Evolutionary conservation across 92 coral and sea anemone genomes (phyloP).

Genomic region (Nematostella vectensis): DNA sequence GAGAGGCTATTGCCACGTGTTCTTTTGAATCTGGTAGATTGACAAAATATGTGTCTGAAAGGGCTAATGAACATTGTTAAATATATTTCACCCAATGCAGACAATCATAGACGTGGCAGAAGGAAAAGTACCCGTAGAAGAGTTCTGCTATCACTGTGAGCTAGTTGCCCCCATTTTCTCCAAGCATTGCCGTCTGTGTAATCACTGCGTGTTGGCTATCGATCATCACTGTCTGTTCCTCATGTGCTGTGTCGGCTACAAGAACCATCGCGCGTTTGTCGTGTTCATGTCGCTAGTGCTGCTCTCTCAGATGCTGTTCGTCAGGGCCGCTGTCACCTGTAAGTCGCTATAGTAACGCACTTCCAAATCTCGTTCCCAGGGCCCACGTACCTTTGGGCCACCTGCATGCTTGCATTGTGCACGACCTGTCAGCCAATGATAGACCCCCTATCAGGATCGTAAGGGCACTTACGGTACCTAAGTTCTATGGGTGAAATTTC

Average conservation of each 20-base stretch:
- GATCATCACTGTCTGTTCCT: constrained; percentile 96
- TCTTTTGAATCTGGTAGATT: no score
- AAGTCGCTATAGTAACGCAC: constrained; percentile 24
- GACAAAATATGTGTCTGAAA: no score
- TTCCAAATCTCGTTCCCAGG: no score
- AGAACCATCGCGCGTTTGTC: constrained; percentile 80
- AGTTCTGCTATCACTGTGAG: constrained; percentile 38
- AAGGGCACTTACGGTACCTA: no score
- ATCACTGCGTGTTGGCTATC: constrained; percentile 54
- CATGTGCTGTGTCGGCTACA: constrained; percentile 74
- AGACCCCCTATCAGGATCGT: background rate
- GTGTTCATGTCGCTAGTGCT: constrained; percentile 46
- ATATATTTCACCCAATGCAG: no score
- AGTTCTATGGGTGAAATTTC: no score
- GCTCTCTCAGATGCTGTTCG: constrained; percentile 56
- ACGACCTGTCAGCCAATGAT: no score
- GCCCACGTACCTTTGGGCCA: no score
- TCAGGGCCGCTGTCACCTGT: constrained; percentile 69
- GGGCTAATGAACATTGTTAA: no score
- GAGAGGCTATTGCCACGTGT: no score
- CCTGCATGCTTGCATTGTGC: no score
- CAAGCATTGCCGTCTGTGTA: constrained; percentile 89
- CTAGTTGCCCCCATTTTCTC: constrained; percentile 26
- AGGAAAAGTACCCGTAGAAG: constrained; percentile 46
- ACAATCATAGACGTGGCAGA: constrained; percentile 82